These are phyloP conservation scores for Hylyphantes graminicola DNA, from an alignment of 1,140 invertebrate species.

Conservation along the genomic window DNA sequence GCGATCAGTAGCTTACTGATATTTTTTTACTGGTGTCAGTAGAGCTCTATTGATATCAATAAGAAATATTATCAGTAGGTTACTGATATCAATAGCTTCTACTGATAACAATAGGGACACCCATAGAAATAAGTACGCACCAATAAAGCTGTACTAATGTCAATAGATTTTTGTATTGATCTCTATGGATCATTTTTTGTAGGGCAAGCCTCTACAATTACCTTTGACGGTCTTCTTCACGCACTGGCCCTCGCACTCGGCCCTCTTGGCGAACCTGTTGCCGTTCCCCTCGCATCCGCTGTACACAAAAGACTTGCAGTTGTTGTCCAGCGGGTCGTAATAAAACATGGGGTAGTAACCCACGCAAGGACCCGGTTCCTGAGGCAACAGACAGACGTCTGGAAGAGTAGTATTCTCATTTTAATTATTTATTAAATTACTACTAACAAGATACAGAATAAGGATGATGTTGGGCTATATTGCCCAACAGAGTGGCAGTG, in stretches of 20 bases:
- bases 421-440: too few species aligned
- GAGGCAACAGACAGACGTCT: slow-evolving; percentile 74
- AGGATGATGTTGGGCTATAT: too few species aligned
- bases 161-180: not conserved
- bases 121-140: too few species aligned
- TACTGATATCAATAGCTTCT: too few species aligned
- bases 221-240: slow-evolving; percentile 33
- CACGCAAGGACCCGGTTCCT: slow-evolving; percentile 78
- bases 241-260: slow-evolving; percentile 73
- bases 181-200: not conserved
- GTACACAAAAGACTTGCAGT: slow-evolving; percentile 80
- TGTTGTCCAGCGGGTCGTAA: slow-evolving; percentile 72
- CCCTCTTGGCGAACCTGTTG: slow-evolving; percentile 80
- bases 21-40: too few species aligned
- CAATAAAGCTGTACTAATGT: too few species aligned
- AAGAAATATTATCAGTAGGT: too few species aligned
- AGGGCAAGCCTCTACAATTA: not conserved
- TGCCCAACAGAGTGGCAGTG: too few species aligned
- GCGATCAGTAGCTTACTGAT: too few species aligned
- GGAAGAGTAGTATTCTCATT: slow-evolving; percentile 45
- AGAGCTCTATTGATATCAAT: too few species aligned
- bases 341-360: slow-evolving; percentile 76
- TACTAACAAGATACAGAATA: too few species aligned
- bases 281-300: slow-evolving; percentile 87
- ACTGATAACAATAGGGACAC: too few species aligned